Percentiles rank a stretch among this genome's conserved stretches.
Conservation (phyloP, 2,797 vertebrate genomes). For the Pteropus rufus region DNA sequence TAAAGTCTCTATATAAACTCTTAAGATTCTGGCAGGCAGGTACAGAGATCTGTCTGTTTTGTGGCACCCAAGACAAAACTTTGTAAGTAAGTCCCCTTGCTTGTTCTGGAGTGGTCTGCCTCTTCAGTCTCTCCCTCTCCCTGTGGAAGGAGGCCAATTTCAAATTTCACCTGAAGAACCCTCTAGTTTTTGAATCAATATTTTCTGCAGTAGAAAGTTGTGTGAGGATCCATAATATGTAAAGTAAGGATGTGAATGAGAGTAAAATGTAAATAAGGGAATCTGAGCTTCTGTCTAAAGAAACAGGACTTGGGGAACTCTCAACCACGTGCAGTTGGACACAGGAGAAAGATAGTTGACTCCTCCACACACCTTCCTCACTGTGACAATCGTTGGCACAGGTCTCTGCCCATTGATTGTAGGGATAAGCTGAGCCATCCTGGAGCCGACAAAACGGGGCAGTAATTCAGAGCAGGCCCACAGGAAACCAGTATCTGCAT, state of each 20-base stretch:
- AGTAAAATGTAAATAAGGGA: background rate
- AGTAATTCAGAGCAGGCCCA: background rate
- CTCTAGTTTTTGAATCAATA: background rate
- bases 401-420: background rate
- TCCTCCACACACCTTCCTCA: fast-evolving
- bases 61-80: background rate
- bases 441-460: background rate
- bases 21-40: background rate
- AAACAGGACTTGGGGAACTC: background rate
- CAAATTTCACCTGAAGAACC: background rate
- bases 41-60: background rate
- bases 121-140: background rate
- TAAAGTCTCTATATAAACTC: background rate
- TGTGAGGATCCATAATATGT: background rate
- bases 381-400: background rate
- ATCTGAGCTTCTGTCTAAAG: background rate
- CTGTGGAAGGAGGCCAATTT: background rate
- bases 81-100: background rate
- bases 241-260: background rate
- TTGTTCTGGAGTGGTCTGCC: background rate
- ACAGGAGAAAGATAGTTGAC: background rate
- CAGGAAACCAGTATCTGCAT: background rate
- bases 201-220: background rate
- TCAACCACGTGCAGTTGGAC: background rate
- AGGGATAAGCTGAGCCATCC: background rate